Conservation (phyloP, 2,113 vertebrate species). For the Tinamus guttatus region DNA sequence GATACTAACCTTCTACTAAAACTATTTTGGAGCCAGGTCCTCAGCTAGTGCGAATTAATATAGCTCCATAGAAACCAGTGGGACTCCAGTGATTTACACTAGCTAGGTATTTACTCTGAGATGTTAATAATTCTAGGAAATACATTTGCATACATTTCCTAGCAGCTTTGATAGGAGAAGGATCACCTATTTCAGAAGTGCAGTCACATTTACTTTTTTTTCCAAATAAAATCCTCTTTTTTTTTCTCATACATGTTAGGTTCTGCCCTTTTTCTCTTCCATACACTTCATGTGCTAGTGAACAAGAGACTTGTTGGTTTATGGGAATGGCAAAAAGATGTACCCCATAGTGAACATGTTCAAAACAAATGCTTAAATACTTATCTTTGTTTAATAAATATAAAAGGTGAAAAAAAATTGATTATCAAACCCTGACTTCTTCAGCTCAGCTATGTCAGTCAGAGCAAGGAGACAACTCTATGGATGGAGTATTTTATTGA, state of each 20-base stretch:
- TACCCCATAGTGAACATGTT: background rate
- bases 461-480: background rate
- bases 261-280: background rate
- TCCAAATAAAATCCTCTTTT: background rate
- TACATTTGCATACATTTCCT: background rate
- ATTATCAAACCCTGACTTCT: background rate
- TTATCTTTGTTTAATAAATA: background rate
- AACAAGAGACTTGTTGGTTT: background rate
- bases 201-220: background rate
- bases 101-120: background rate
- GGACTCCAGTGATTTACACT: constrained; percentile 27
- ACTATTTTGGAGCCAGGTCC: background rate
- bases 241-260: background rate
- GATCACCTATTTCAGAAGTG: background rate
- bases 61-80: constrained; percentile 9
- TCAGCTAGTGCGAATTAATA: background rate
- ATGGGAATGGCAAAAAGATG: background rate
- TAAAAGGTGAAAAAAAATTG: background rate
- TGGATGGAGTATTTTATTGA: background rate
- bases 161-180: constrained; percentile 9
- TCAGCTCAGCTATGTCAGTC: background rate
- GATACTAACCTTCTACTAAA: constrained; percentile 17
- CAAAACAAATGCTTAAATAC: background rate
- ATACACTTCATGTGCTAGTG: background rate
- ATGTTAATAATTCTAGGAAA: background rate